Base-by-base conservation (phyloP, 1,140 invertebrate genomes). In the Sycophaga agraensis region DNA sequence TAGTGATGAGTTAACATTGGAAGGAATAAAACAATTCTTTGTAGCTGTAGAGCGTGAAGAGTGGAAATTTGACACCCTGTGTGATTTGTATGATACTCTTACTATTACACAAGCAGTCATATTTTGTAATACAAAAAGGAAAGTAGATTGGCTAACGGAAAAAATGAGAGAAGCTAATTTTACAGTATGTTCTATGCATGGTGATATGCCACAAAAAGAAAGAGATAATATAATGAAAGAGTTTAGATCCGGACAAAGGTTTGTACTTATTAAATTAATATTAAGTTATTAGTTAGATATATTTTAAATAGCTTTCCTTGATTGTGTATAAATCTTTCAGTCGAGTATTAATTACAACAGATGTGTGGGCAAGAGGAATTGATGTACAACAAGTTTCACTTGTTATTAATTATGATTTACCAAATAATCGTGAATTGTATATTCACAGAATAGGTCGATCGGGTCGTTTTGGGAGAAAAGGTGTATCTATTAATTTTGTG, bases 141-240 rank as follows among this genome's bases (percentile, higher is more conserved):
- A 99, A 87, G 96, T 98, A 0, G 96, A 98, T 78, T 98, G 96
- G 96, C 79, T 98, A 40, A 96, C 96, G 28, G 94, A 98, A 71
- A 98, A 98, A 81, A 97, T 98, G 95, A 86, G 93, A 39, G 97
- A 99, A 79, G 94, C 96, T 2, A 99, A 99, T 82, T 99, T 99
- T 72, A 99, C 98, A 11, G 98, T 99, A 0, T 98, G 94, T 65
- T 96, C 96, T 0, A 99, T 99, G 97, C 97, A 99, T 73, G 97
- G 97, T 63, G 98, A 99, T 70, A 99, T 99, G 97, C 95, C 96
- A n/a, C 98, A 99, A 73, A 98, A 98, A 70, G 97, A 99, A 79
- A 86, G 98, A 76, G 97, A 99, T 76, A 92, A 94, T 54, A 99
- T 99, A 68, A 99, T 99, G 97, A 99, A 99, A 79, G 96, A 99